These are phyloP conservation scores for Coregonus suidteri DNA, from an alignment of 2,797 vertebrate genomes.

Conservation along the genomic window DNA sequence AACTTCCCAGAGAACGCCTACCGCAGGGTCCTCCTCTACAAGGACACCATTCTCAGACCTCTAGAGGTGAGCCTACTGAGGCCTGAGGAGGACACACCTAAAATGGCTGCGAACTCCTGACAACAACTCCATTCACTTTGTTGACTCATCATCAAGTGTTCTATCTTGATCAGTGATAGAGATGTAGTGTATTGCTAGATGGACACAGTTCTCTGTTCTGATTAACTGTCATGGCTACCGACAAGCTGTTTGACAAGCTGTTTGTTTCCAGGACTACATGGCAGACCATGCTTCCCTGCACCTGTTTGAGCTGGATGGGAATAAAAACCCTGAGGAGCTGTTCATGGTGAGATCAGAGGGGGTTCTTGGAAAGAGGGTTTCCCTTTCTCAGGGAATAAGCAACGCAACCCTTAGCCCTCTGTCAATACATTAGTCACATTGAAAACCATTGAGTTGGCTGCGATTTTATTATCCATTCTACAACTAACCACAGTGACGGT, in stretches of 20 bases:
- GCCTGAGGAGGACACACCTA: too few relatives aligned
- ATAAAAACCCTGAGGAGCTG: conserved; percentile 76
- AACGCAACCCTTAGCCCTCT: too few relatives aligned
- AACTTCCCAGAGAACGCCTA: conserved; percentile 76
- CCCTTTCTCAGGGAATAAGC: not conserved
- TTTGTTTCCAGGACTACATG: conserved; percentile 81
- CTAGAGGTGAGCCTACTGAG: conserved; percentile 78
- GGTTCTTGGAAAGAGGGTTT: not conserved
- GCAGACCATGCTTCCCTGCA: conserved; percentile 77
- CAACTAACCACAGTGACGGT: not conserved
- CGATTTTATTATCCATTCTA: not conserved
- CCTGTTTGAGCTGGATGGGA: conserved; percentile 90
- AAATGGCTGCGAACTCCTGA: not conserved
- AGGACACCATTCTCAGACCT: conserved; percentile 77
- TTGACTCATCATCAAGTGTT: not conserved
- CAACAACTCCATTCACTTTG: not conserved
- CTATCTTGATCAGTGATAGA: not conserved
- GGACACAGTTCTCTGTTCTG: not conserved
- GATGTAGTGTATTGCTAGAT: not conserved
- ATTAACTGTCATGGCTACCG: not conserved
- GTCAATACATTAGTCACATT: too few relatives aligned
- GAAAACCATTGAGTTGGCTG: too few relatives aligned
- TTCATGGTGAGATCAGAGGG: conserved; percentile 71
- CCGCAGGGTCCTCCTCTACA: conserved; percentile 74
- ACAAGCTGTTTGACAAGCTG: conserved; percentile 8